Base-by-base conservation (phyloP, 2,113 vertebrate species). In the Chroicocephalus ridibundus region DNA sequence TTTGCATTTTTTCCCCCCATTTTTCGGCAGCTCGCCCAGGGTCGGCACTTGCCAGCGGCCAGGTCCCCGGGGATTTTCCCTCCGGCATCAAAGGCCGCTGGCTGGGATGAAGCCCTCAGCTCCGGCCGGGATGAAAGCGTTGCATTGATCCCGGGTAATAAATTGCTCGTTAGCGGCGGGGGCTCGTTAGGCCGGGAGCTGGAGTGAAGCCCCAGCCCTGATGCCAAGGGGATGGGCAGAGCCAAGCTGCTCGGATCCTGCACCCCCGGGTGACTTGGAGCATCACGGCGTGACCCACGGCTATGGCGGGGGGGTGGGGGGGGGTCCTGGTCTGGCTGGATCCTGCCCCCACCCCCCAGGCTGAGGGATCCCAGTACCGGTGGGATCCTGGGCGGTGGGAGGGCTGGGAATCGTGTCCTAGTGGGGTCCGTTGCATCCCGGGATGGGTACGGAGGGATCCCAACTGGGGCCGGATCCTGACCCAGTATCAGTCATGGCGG, bases 31-130 rank as follows among this genome's bases (percentile, higher is more conserved):
- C 26, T 69, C 11, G 9, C 17, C 9, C 64, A 22, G 64, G 12
- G 2, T 36, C 62, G 21, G 52, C 13, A 1, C 0, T 0, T 46
- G 82, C 38, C 79, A 52, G 54, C 42, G 7, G 17, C 72, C 24
- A 64, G 64, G 18, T 13, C 52, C 64, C 49, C 1, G 0, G 36
- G 25, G 49, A 52, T 6, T 80, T 60, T 51, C 44, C 32, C 44
- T 52, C 31, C 34, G 13, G 6, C 55, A 44, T 76, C 19, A 76
- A 65, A 70, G 1, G 5, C 75, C 17, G 12, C 26, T 25, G 20
- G 14, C 34, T 3, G 21, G 54, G 68, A 44, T n/a, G 54, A 57
- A 74, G 18, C 60, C 42, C 15, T 58, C 66, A 32, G 34, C 36
- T 5, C 27, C 49, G 44, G 18, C 55, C 27, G 38, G 34, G 29